Percentiles rank a stretch among this genome's conserved stretches.
phyloP scores from a whole-genome alignment of 2,888 invertebrate genomes.

The Lepidocyrtinus sp. region DNA sequence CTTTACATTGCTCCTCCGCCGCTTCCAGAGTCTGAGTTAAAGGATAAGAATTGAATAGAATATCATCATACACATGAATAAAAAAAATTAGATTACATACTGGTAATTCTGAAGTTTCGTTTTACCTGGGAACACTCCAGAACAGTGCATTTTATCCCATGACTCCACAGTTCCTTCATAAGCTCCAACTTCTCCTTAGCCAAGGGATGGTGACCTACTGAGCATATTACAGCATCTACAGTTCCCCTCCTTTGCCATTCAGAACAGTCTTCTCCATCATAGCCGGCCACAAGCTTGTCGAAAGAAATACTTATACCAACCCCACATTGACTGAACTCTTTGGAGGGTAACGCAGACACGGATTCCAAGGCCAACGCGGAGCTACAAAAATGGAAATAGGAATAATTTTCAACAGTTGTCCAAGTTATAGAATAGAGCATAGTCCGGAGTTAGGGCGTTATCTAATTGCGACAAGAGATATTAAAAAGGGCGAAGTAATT shows the following conservation, averaged over 20 bases:
- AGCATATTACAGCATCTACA: slow-evolving; percentile 81
- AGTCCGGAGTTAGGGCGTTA: slow-evolving; percentile 62
- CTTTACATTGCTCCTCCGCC: slow-evolving; percentile 78
- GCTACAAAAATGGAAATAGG: slow-evolving; percentile 35
- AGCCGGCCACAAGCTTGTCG: slow-evolving; percentile 77
- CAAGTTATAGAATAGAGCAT: slow-evolving; percentile 38
- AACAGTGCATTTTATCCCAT: slow-evolving; percentile 79
- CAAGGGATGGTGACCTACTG: slow-evolving; percentile 76
- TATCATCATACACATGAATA: slow-evolving; percentile 20
- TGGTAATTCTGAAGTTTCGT: background rate
- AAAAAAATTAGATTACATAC: slow-evolving; percentile 16
- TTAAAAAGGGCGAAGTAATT: slow-evolving; percentile 66
- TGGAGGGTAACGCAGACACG: slow-evolving; percentile 42
- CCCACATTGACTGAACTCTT: slow-evolving; percentile 76
- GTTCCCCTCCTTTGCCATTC: slow-evolving; percentile 74
- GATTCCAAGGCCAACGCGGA: slow-evolving; percentile 38
- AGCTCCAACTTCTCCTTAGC: slow-evolving; percentile 76
- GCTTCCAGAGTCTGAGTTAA: slow-evolving; percentile 78
- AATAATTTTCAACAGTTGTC: background rate
- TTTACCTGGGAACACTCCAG: slow-evolving; percentile 75
- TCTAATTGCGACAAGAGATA: slow-evolving; percentile 62
- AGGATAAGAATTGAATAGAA: slow-evolving; percentile 33
- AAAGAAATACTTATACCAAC: slow-evolving; percentile 90
- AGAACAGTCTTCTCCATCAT: slow-evolving; percentile 70
- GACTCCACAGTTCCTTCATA: slow-evolving; percentile 80